Conservation (phyloP, 2,888 invertebrate species). For the Ischnus inquisitorius region DNA sequence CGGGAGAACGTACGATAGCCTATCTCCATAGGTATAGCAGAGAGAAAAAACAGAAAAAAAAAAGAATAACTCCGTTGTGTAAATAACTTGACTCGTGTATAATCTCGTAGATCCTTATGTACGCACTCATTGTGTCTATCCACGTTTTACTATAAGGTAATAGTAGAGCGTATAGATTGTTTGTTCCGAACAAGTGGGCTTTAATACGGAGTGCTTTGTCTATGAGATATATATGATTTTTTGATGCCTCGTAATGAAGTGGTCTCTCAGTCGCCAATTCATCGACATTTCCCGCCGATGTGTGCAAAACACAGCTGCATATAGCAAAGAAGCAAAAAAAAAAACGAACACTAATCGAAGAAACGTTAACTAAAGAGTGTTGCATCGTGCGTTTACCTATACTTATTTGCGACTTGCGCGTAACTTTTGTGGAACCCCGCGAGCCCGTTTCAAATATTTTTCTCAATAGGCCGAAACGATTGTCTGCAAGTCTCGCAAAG, state of each 20-base stretch:
- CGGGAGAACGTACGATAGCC: constrained; percentile 4
- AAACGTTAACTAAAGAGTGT: background rate
- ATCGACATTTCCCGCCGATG: background rate
- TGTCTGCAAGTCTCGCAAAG: no score
- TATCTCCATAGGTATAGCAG: constrained; percentile 24
- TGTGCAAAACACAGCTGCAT: background rate
- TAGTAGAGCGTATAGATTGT: constrained; percentile 47
- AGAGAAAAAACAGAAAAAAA: background rate
- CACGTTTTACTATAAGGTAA: constrained; percentile 52
- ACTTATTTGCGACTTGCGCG: background rate
- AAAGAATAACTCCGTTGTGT: constrained; percentile 54
- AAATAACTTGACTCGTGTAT: constrained; percentile 64
- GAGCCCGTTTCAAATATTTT: no score
- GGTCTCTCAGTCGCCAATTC: background rate
- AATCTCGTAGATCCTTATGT: constrained; percentile 55
- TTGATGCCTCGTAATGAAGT: constrained; percentile 38
- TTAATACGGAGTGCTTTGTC: constrained; percentile 31
- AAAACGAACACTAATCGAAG: background rate
- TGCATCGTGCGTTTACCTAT: background rate
- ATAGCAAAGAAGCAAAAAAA: background rate
- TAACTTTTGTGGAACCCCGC: background rate
- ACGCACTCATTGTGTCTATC: constrained; percentile 50
- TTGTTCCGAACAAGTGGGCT: constrained; percentile 38
- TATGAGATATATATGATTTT: constrained; percentile 19
- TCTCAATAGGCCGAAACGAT: no score